Evolutionary conservation across 2,113 vertebrate species (phyloP).

Genomic region (Garra rufa): DNA sequence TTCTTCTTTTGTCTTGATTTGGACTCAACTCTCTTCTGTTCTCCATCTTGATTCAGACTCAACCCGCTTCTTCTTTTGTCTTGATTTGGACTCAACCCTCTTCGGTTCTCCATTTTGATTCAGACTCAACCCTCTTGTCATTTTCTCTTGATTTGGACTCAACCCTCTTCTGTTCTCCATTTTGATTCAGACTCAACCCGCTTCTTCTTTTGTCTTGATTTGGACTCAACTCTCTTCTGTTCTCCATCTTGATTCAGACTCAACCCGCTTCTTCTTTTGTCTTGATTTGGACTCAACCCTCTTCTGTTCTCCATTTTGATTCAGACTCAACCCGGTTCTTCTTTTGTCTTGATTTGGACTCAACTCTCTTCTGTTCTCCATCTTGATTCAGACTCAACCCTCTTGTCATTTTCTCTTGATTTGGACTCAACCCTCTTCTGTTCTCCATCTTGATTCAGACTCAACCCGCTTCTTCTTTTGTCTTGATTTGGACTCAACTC

Average conservation of each 20-base stretch:
- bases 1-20: background rate
- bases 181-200: background rate
- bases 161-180: background rate
- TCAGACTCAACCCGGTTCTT: too few relatives aligned
- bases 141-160: background rate
- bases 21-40: rapidly evolving
- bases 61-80: rapidly evolving
- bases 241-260: background rate
- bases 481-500: background rate
- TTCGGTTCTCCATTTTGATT: background rate
- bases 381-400: too few relatives aligned
- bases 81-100: background rate
- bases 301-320: background rate
- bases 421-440: too few relatives aligned
- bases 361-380: too few relatives aligned
- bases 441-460: too few relatives aligned
- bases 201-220: background rate
- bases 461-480: too few relatives aligned
- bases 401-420: too few relatives aligned
- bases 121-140: background rate
- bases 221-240: rapidly evolving
- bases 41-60: background rate
- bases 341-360: too few relatives aligned
- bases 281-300: background rate
- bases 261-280: background rate